phyloP scores from a whole-genome alignment of 2,888 invertebrate genomes.

The Choristoneura rosaceana region DNA sequence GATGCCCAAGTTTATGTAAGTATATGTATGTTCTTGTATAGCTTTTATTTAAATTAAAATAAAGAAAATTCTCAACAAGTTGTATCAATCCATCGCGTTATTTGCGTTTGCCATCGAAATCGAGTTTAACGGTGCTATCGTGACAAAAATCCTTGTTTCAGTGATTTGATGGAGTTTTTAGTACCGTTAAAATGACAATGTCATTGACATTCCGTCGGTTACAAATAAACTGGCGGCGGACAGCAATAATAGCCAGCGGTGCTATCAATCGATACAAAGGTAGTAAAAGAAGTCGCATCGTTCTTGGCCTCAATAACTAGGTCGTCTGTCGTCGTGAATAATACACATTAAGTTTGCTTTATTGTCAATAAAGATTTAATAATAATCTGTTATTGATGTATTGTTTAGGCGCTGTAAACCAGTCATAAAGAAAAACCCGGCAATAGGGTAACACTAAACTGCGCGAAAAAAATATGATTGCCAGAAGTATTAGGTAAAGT shows the following conservation, averaged over 20 bases:
- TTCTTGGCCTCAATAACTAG: conserved; percentile 39
- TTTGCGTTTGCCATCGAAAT: neutral
- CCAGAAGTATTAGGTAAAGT: too few relatives aligned
- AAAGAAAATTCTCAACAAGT: too few relatives aligned
- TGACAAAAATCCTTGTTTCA: conserved; percentile 2
- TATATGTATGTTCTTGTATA: too few relatives aligned
- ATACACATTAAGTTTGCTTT: conserved; percentile 25
- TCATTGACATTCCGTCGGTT: conserved; percentile 17
- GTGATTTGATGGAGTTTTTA: neutral
- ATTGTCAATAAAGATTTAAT: conserved; percentile 23
- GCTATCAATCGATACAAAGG: conserved; percentile 35
- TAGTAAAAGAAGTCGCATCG: conserved; percentile 32
- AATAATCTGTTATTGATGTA: conserved; percentile 8
- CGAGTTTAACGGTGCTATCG: too few relatives aligned
- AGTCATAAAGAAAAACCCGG: neutral
- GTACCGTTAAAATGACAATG: neutral
- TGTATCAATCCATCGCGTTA: neutral
- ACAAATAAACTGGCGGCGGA: neutral
- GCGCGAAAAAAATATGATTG: neutral
- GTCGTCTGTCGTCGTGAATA: conserved; percentile 23
- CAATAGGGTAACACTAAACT: neutral
- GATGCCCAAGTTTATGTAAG: too few relatives aligned
- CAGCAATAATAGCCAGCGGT: conserved; percentile 4
- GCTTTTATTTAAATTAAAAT: too few relatives aligned
- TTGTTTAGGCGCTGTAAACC: neutral